Base-by-base conservation (phyloP, 2,113 vertebrate species). In the Cervus canadensis region DNA sequence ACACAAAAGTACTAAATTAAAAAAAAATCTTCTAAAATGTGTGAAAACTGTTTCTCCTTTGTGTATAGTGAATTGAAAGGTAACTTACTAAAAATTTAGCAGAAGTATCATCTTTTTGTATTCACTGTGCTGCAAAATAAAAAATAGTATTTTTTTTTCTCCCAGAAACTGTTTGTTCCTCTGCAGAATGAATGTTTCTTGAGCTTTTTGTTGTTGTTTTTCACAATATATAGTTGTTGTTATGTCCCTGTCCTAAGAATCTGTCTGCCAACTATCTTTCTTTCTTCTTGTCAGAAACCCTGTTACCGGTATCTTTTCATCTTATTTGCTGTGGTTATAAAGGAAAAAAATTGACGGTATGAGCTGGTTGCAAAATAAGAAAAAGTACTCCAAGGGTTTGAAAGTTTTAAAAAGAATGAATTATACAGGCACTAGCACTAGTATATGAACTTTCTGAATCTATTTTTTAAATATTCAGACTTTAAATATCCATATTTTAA, bases 1-100 rank as follows among this genome's bases (percentile, higher is more conserved):
- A 97, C 82, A 88, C 88, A 62, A 83, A 97, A 94, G 76, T 67
- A 97, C 62, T 78, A 97, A 96, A 97, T 87, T 87, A 89, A 97
- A 96, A 95, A 76, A 67, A 85, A 87, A 28, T 8, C 10, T 96
- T 91, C 28, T 62, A 94, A 98, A 97, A 88, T 48, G 64, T 97
- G 67, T 86, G 95, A 81, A 92, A 97, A 95, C 91, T 59, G 56
- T 91, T 83, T 52, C 17, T 91, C 21, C 56, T 94, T 96, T 96
- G 45, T 54, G 25, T 97, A 97, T 26, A 71, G 52, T 83, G 85
- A 92, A 56, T 94, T 90, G 85, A 92, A 96, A 86, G 59, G 26
- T 88, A 96, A 94, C 87, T 81, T 67, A 64, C 87, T 81, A 94
- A 95, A 54, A 94, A 95, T 59, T 94, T 87, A 92, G 43, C 16